Percentiles rank a stretch among this genome's conserved stretches.
phyloP scores from a whole-genome alignment of 2,113 vertebrate species.

The Sphaerodactylus townsendi region DNA sequence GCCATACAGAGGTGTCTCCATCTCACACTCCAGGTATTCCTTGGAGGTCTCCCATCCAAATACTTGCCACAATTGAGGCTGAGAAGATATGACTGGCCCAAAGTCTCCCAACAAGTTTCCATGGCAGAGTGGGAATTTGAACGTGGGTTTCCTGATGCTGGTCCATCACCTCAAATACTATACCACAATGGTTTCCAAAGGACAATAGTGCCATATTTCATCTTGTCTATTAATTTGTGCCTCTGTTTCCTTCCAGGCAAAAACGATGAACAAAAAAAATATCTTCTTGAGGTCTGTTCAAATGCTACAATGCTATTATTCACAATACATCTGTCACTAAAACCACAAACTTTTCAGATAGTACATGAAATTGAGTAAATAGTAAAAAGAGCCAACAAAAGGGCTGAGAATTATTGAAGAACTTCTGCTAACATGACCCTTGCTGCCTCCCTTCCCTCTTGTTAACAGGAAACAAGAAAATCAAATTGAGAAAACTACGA shows the following conservation, averaged over 20 bases:
- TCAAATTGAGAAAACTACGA: not conserved
- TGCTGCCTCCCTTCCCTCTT: not conserved
- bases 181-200: too few relatives aligned
- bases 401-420: not conserved
- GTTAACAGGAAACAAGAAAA: not conserved
- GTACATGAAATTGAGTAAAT: not conserved
- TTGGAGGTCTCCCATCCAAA: too few relatives aligned
- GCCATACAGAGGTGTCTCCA: too few relatives aligned
- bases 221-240: not conserved
- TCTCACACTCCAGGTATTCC: too few relatives aligned
- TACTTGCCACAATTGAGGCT: too few relatives aligned
- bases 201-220: not conserved
- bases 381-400: not conserved
- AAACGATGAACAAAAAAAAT: not conserved
- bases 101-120: too few relatives aligned
- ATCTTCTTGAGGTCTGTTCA: too few relatives aligned
- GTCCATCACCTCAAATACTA: too few relatives aligned
- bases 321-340: not conserved
- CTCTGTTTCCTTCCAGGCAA: not conserved
- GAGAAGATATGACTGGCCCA: too few relatives aligned
- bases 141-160: too few relatives aligned
- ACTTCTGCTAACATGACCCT: not conserved
- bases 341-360: not conserved
- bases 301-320: not conserved
- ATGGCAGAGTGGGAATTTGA: too few relatives aligned